Evolutionary conservation across 35 echinoderm and acorn worm species (phyloP).

Genomic region (Hemicentrotus pulcherrimus): DNA sequence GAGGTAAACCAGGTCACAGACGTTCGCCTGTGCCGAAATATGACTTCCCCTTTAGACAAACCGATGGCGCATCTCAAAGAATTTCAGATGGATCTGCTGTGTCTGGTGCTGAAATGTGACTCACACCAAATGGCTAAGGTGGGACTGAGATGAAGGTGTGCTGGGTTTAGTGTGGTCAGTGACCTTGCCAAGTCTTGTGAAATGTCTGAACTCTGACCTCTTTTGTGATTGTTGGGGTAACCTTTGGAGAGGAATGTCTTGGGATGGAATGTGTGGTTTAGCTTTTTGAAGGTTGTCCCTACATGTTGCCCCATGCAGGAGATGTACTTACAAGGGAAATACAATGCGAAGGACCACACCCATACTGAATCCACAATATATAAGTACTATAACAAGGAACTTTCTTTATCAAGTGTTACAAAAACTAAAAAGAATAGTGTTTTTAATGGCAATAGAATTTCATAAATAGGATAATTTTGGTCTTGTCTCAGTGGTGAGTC

Average conservation of each 20-base stretch:
- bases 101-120: conserved; percentile 16
- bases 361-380: too few species aligned
- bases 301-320: neutral
- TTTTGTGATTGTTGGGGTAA: neutral
- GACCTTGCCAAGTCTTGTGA: neutral
- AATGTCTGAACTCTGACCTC: neutral
- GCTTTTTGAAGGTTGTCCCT: neutral
- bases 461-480: too few species aligned
- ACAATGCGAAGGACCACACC: neutral
- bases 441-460: too few species aligned
- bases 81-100: neutral
- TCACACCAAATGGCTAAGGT: neutral
- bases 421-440: too few species aligned
- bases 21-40: neutral
- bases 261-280: neutral
- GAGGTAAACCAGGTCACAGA: conserved; percentile 29
- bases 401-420: neutral
- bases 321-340: neutral
- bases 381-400: neutral
- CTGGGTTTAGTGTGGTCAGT: neutral
- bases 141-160: neutral
- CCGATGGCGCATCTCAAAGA: neutral
- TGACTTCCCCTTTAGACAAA: conserved; percentile 34
- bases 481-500: too few species aligned
- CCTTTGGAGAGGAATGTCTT: neutral